Conservation (phyloP, 1,140 invertebrate genomes). For the Scaptomyza montana region DNA sequence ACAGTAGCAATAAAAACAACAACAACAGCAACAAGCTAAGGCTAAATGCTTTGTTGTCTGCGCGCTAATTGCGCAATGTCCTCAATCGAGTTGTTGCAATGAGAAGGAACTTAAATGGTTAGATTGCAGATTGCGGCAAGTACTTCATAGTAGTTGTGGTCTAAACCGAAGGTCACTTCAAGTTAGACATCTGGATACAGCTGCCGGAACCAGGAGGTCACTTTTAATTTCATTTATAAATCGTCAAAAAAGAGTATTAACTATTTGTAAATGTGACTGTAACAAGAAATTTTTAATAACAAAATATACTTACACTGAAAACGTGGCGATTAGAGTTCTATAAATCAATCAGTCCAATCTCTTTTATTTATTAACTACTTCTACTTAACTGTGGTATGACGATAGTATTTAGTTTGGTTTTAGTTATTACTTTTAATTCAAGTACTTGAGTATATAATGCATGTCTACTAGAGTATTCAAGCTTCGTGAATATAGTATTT, state of each 20-base stretch:
- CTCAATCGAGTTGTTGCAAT: conserved; percentile 17
- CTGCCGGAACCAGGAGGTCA: conserved; percentile 22
- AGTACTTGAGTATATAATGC: too few species aligned
- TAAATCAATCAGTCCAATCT: too few species aligned
- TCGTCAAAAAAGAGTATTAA: not conserved
- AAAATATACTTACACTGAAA: too few species aligned
- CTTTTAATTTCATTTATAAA: conserved; percentile 64
- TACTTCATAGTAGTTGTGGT: not conserved
- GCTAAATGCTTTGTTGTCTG: conserved; percentile 47
- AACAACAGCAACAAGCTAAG: too few species aligned
- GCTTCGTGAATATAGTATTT: not conserved
- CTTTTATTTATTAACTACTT: too few species aligned
- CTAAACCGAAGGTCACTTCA: conserved; percentile 34
- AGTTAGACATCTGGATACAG: not conserved
- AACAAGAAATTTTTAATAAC: too few species aligned
- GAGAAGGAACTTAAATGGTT: conserved; percentile 41
- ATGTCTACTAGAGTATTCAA: conserved; percentile 16
- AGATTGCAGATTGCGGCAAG: conserved; percentile 12
- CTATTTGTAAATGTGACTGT: too few species aligned
- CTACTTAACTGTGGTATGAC: too few species aligned
- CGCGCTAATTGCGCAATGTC: conserved; percentile 56
- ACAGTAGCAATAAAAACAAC: conserved; percentile 19
- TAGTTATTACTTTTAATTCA: too few species aligned
- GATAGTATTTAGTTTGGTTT: too few species aligned
- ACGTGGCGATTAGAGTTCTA: too few species aligned